A percentile compares a stretch with the other conserved stretches of the same genome.
phyloP scores from a whole-genome alignment of 2,113 vertebrate species.

The Pimephales promelas region DNA sequence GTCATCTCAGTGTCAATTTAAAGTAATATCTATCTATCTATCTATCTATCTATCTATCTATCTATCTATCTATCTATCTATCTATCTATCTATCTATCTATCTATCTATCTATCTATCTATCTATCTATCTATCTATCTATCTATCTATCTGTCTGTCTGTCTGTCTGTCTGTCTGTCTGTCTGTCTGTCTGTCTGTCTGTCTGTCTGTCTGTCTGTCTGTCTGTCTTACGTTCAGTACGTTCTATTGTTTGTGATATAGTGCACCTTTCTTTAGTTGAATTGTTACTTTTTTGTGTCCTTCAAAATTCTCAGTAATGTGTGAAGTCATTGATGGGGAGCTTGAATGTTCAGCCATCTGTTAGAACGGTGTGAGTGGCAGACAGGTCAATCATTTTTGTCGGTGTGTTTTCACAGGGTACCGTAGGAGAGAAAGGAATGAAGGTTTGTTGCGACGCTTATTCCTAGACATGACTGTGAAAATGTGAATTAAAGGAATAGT shows the following conservation, averaged over 20 bases:
- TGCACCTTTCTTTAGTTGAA: not conserved
- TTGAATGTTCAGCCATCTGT: constrained; percentile 16
- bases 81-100: too few relatives aligned
- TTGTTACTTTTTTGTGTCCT: not conserved
- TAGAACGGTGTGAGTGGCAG: not conserved
- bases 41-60: too few relatives aligned
- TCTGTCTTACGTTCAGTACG: too few relatives aligned
- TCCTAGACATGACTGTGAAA: constrained; percentile 2
- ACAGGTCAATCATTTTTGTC: constrained; percentile 28
- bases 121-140: too few relatives aligned
- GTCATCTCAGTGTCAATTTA: not conserved
- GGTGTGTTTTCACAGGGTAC: constrained; percentile 76
- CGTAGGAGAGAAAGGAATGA: constrained; percentile 81
- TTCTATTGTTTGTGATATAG: too few relatives aligned
- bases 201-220: too few relatives aligned
- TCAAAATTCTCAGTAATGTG: constrained; percentile 23
- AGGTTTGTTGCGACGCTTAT: constrained; percentile 72
- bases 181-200: too few relatives aligned
- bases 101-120: too few relatives aligned
- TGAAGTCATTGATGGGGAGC: constrained; percentile 9
- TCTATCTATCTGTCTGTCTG: too few relatives aligned
- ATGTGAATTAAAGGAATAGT: not conserved
- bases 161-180: too few relatives aligned
- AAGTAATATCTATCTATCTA: too few relatives aligned
- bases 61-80: too few relatives aligned